A percentile compares a stretch with the other conserved stretches of the same genome.
Evolutionary conservation across 2,797 vertebrate species (phyloP).

Genomic region (Ctenochaetus hawaiiensis): DNA sequence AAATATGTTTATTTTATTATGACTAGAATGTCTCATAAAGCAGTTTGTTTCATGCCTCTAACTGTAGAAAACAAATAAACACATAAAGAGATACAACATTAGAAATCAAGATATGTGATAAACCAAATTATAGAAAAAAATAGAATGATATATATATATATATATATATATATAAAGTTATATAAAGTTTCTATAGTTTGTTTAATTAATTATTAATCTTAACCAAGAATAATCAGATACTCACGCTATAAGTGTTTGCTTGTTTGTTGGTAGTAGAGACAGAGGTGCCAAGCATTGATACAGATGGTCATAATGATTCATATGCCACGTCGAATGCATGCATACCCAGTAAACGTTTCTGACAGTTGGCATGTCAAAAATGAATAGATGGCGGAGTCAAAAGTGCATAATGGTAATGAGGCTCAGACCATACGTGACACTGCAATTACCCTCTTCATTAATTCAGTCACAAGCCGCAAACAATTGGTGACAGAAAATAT

Average conservation of each 20-base stretch:
- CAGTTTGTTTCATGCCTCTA: background rate
- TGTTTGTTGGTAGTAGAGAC: background rate
- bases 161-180: background rate
- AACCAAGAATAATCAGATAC: background rate
- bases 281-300: constrained; percentile 34
- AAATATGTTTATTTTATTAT: constrained; percentile 6
- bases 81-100: background rate
- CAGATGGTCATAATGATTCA: constrained; percentile 71
- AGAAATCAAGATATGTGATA: too few species aligned
- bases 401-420: constrained; percentile 64
- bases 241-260: background rate
- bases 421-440: constrained; percentile 52
- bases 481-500: constrained; percentile 66
- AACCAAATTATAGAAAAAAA: too few species aligned
- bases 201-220: background rate
- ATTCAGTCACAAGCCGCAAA: constrained; percentile 63
- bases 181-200: background rate
- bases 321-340: constrained; percentile 52
- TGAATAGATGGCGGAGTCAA: constrained; percentile 65
- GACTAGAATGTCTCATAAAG: constrained; percentile 18
- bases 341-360: constrained; percentile 59
- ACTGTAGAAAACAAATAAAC: constrained; percentile 6
- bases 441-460: constrained; percentile 68
- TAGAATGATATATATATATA: background rate
- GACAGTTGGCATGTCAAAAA: constrained; percentile 71